A percentile compares a stretch with the other conserved stretches of the same genome.
phyloP scores from a whole-genome alignment of 2,888 invertebrate genomes.

The Drosophila nigricruria region DNA sequence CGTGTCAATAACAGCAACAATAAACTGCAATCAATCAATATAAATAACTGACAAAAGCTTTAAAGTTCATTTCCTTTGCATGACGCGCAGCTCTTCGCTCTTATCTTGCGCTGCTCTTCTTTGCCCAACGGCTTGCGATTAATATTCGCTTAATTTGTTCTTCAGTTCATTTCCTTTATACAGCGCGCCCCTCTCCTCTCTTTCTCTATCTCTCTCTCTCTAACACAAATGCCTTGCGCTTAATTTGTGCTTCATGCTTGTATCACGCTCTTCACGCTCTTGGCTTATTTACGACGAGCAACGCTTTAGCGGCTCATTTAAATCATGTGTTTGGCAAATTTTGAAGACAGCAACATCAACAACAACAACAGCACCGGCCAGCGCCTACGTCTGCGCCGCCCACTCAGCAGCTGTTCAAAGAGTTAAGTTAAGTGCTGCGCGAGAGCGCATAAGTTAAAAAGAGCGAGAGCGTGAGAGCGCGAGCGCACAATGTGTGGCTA shows the following conservation, averaged over 20 bases:
- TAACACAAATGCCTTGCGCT: conserved; percentile 16
- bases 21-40: conserved; percentile 68
- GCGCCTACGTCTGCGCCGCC: conserved; percentile 51
- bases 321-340: conserved; percentile 59
- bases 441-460: conserved; percentile 8
- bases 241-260: conserved; percentile 45
- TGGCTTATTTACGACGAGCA: conserved; percentile 43
- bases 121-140: conserved; percentile 8
- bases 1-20: conserved; percentile 35
- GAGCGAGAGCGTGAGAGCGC: conserved; percentile 18
- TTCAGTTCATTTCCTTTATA: conserved; percentile 11
- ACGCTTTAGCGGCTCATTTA: conserved; percentile 55
- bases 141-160: conserved; percentile 47
- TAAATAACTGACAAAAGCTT: conserved; percentile 46
- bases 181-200: not conserved
- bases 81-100: conserved; percentile 14
- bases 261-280: conserved; percentile 30
- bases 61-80: conserved; percentile 61
- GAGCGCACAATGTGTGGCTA: conserved; percentile 21
- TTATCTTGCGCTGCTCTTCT: conserved; percentile 4
- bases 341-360: conserved; percentile 37
- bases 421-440: conserved; percentile 38
- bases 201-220: not conserved
- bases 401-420: conserved; percentile 75
- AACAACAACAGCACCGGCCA: conserved; percentile 21